Percentiles rank a stretch among this genome's conserved stretches.
Conservation (phyloP, 2,888 invertebrate genomes). For the Nematopogon swammerdamellus region DNA sequence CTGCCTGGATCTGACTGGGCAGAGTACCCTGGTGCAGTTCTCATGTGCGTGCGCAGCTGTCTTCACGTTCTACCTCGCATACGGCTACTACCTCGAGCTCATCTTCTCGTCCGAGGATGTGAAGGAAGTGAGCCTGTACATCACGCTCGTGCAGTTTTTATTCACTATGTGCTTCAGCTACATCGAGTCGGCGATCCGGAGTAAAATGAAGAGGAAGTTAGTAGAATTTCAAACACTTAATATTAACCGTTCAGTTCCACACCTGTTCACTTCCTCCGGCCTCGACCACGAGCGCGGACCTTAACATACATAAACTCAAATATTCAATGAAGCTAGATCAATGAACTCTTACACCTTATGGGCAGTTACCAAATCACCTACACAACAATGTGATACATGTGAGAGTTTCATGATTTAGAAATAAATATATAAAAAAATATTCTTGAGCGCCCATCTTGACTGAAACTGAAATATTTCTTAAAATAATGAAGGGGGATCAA, state of each 20-base stretch:
- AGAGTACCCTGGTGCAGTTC: conserved; percentile 68
- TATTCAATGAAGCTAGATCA: no score
- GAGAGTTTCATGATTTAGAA: no score
- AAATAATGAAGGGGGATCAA: no score
- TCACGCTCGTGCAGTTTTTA: conserved; percentile 88
- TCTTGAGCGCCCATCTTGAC: no score
- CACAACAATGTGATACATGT: no score
- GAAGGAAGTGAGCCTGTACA: conserved; percentile 85
- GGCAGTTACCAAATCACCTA: no score
- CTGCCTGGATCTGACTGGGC: conserved; percentile 69
- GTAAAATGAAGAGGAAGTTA: conserved; percentile 59
- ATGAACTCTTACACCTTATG: no score
- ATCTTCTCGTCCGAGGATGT: conserved; percentile 91
- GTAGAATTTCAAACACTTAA: conserved; percentile 14
- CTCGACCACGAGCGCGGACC: neutral
- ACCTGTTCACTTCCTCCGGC: neutral
- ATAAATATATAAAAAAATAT: no score
- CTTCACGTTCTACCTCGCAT: conserved; percentile 83
- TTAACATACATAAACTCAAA: neutral
- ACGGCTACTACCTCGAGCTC: conserved; percentile 90
- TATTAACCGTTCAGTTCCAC: neutral
- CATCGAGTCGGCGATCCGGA: conserved; percentile 64
- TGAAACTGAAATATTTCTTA: no score
- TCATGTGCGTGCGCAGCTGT: conserved; percentile 73
- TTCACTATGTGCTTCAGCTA: conserved; percentile 81